Evolutionary conservation across 2,888 invertebrate species (phyloP), one percentile per base, ranked within the genome.

Genomic region (Coleophora flavipennella): DNA sequence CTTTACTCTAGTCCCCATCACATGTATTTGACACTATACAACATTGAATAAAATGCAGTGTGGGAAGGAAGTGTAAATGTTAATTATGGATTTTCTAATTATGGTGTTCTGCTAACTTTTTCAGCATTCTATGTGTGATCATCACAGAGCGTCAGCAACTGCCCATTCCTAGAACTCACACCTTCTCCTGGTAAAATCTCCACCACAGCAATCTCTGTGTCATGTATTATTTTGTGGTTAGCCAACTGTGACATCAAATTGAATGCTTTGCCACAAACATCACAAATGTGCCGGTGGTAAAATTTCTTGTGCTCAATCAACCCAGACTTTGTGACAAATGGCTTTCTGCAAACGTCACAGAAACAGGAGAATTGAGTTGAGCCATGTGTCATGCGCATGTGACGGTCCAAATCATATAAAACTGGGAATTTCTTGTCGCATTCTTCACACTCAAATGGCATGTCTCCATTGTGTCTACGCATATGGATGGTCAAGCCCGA

Each of bases 351-450:
- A 8, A 27, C 13, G 11, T 27, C 27, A 13, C 38, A 38, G 27
- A 8, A 13, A 27, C 10, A 38, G 1, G 38, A 33, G 28, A 26
- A 38, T 2, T 26, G 26, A 11, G 20, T 39, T 11, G 27, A 27
- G 8, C 10, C 10, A 9, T 28, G 11, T 34, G 33, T 33, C 3
- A 12, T 20, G 1, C 12, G 12, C 39, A 20, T 38, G 13, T 39
- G 39, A 13, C 39, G 27, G 13, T 39, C 39, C 10, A 39, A 39
- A 10, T 39, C 39, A 12, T 39, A 39, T 6, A 13, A 29, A 7
- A 34, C 34, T 9, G 32, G 33, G 10, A 34, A 39, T 34, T 39
- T 39, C 12, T 20, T 39, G 8, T 39, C n/a, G 20, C 39, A 39
- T 20, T 11, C 11, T 3, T 34, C 34, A 29, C 39, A 39, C 8